Evolutionary conservation across 2,113 vertebrate species (phyloP), one percentile per base, ranked within the genome.

Genomic region (Syrmaticus mikado): DNA sequence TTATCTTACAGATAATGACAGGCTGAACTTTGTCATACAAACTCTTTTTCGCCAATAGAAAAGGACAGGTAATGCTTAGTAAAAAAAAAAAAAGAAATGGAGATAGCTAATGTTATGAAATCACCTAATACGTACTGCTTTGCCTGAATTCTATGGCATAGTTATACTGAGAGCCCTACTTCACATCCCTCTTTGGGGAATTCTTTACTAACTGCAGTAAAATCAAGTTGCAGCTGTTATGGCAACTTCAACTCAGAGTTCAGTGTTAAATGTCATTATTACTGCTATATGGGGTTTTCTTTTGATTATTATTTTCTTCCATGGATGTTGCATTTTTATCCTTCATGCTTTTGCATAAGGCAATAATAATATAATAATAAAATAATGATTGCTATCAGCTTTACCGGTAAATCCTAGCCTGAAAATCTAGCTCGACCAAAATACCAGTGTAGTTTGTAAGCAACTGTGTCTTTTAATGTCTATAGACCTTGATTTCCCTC

Each of bases 211-310:
- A 19, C 52, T 80, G 48, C 82, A 89, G 46, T 36, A 25, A 79
- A 95, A 91, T n/a, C 53, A 38, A 57, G 24, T 57, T 92, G 84
- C 30, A 92, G 79, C 86, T 93, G 74, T 65, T 72, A 87, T 52
- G 80, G 61, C 66, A 94, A 88, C 50, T 93, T 93, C 70, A 66
- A 75, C 27, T 67, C 13, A 6, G 22, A 48, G 25, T 82, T 78
- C 70, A 71, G 20, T 5, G 1, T 6, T 82, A 22, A 53, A 14
- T 79, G 30, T 64, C 65, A 43, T 60, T 83, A 17, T 28, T 71
- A 52, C 30, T 36, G 40, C 50, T 80, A 11, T 4, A 43, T 36
- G 32, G 45, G 36, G 60, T 90, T 93, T 80, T 68, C 60, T 79
- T 66, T 65, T 92, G 30, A 83, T 74, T 74, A 41, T 55, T 72